A percentile compares a stretch with the other conserved stretches of the same genome.
These are phyloP conservation scores for Aricia artaxerxes DNA, from an alignment of 2,888 invertebrate genomes.

Conservation along the genomic window DNA sequence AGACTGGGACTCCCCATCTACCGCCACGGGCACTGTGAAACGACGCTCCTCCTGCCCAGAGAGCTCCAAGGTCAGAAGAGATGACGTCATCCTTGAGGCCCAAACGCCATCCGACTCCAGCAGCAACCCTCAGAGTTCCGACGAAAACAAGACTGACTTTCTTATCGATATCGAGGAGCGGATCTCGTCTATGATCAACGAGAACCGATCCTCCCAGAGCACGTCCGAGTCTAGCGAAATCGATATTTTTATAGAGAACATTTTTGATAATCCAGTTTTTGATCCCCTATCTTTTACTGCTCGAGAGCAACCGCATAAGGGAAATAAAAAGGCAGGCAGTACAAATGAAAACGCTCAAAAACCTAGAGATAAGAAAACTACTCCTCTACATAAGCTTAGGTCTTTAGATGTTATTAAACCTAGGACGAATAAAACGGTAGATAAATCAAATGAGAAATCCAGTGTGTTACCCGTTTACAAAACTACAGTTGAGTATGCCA, in stretches of 20 bases:
- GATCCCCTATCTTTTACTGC: slow-evolving; percentile 39
- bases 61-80: slow-evolving; percentile 53
- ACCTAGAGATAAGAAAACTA: slow-evolving; percentile 58
- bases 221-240: slow-evolving; percentile 73
- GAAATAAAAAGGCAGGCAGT: slow-evolving; percentile 30
- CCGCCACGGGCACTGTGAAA: slow-evolving; percentile 86
- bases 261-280: slow-evolving; percentile 56
- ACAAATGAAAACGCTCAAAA: slow-evolving; percentile 55
- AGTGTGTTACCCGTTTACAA: slow-evolving; percentile 69
- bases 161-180: slow-evolving; percentile 72
- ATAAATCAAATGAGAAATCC: slow-evolving; percentile 55
- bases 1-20: slow-evolving; percentile 88
- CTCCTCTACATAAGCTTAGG: slow-evolving; percentile 64
- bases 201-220: slow-evolving; percentile 73
- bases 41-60: slow-evolving; percentile 81
- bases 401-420: slow-evolving; percentile 60
- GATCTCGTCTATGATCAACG: slow-evolving; percentile 74
- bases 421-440: slow-evolving; percentile 51
- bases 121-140: slow-evolving; percentile 64
- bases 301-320: not conserved
- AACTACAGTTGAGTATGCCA: slow-evolving; percentile 56
- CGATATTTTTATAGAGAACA: slow-evolving; percentile 66
- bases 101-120: slow-evolving; percentile 72
- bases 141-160: slow-evolving; percentile 61
- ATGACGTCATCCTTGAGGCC: slow-evolving; percentile 64